A percentile compares a stretch with the other conserved stretches of the same genome.
phyloP scores from a whole-genome alignment of 2,888 invertebrate species.

The Caenorhabditis sp. region DNA sequence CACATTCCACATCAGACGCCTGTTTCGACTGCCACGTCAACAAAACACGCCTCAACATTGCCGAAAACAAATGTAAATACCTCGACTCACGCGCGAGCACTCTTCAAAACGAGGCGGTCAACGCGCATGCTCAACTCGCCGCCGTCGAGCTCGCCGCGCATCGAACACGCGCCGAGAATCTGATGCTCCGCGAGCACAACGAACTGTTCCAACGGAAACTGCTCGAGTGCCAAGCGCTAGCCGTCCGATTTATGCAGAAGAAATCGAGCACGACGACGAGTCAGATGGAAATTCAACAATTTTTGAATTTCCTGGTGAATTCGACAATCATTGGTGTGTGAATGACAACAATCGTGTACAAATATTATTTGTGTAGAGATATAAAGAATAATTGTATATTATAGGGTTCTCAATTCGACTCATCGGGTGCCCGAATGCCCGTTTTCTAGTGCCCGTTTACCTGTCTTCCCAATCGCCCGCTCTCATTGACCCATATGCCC shows the following conservation, averaged over 20 bases:
- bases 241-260: conserved; percentile 36
- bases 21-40: conserved; percentile 51
- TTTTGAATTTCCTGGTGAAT: conserved; percentile 41
- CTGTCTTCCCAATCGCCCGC: no score
- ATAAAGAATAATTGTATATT: no score
- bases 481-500: no score
- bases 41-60: conserved; percentile 38
- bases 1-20: conserved; percentile 7
- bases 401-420: no score
- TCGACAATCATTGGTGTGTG: conserved; percentile 24
- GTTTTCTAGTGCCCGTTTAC: no score
- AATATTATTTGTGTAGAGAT: no score
- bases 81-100: conserved; percentile 31
- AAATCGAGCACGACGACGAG: conserved; percentile 13
- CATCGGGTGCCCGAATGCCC: no score
- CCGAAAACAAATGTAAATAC: conserved; percentile 41
- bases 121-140: conserved; percentile 28
- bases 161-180: conserved; percentile 26
- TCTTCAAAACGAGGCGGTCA: conserved; percentile 35
- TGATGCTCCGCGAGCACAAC: conserved; percentile 41
- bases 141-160: conserved; percentile 32
- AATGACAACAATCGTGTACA: no score
- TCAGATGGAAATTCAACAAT: conserved; percentile 26
- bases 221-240: conserved; percentile 44
- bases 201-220: conserved; percentile 44